phyloP scores from a whole-genome alignment of 2,888 invertebrate species.

The Incurvaria masculella region DNA sequence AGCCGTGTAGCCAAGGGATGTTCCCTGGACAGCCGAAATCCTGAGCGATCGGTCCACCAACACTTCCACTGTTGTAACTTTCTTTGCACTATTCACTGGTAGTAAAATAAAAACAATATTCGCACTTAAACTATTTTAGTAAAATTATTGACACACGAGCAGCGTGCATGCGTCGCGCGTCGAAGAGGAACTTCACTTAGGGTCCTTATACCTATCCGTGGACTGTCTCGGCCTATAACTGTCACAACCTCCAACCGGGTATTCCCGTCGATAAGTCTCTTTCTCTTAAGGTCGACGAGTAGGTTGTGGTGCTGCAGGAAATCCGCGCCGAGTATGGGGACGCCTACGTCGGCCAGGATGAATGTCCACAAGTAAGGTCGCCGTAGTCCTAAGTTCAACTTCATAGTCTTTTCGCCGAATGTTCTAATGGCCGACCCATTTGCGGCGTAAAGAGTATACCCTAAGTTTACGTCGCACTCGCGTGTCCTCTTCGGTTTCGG shows the following conservation, averaged over 20 bases:
- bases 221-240: too few species aligned
- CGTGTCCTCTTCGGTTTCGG: slow-evolving; percentile 3
- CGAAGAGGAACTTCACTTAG: not conserved
- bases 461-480: too few species aligned
- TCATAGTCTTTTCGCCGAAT: slow-evolving; percentile 9
- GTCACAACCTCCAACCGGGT: too few species aligned
- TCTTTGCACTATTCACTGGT: too few species aligned
- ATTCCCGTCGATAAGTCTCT: not conserved
- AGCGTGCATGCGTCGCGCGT: not conserved
- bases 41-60: too few species aligned
- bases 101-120: not conserved
- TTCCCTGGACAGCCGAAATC: too few species aligned
- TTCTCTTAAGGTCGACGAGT: not conserved
- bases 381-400: slow-evolving; percentile 10
- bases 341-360: slow-evolving; percentile 10
- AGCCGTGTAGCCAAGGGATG: too few species aligned
- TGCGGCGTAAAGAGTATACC: slow-evolving; percentile 18
- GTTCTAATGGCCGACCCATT: slow-evolving; percentile 12
- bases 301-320: slow-evolving; percentile 7
- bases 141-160: not conserved
- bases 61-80: too few species aligned
- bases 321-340: slow-evolving; percentile 15
- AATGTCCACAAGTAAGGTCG: slow-evolving; percentile 12
- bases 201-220: too few species aligned
- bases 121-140: slow-evolving; percentile 4